A percentile compares a stretch with the other conserved stretches of the same genome.
Conservation (phyloP, 2,888 invertebrate genomes). For the Schizaphis graminum region DNA sequence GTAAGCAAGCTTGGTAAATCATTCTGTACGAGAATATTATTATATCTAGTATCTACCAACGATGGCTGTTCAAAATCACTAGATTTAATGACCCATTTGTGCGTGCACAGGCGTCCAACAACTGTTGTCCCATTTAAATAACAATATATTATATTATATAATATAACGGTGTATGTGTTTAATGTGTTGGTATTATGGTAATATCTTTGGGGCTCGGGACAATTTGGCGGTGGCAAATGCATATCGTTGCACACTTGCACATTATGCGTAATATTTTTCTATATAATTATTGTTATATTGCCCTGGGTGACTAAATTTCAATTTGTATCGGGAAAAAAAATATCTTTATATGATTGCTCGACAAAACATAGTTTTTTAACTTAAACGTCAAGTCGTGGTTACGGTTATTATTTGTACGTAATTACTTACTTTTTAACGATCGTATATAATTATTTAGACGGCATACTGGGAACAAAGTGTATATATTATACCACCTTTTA, state of each 20-base stretch:
- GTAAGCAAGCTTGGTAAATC: no score
- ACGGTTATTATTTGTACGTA: not conserved
- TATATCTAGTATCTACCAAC: not conserved
- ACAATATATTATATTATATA: not conserved
- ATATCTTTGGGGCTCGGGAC: slow-evolving; percentile 17
- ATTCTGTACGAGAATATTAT: not conserved
- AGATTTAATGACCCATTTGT: not conserved
- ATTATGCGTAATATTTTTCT: not conserved
- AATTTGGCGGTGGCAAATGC: not conserved
- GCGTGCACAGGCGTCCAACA: not conserved
- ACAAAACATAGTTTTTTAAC: not conserved
- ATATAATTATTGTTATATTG: not conserved
- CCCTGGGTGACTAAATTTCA: not conserved
- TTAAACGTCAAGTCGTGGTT: not conserved
- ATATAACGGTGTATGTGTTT: not conserved
- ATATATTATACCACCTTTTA: not conserved
- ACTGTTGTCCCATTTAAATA: not conserved
- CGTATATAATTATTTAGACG: not conserved
- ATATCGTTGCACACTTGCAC: not conserved
- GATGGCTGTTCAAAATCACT: not conserved
- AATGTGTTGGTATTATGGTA: not conserved
- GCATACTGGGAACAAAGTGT: not conserved
- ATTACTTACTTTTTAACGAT: not conserved
- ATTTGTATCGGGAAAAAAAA: not conserved
- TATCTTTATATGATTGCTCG: not conserved